Conservation (phyloP, 1,140 invertebrate genomes). For the Aphelinus atriplicis region DNA sequence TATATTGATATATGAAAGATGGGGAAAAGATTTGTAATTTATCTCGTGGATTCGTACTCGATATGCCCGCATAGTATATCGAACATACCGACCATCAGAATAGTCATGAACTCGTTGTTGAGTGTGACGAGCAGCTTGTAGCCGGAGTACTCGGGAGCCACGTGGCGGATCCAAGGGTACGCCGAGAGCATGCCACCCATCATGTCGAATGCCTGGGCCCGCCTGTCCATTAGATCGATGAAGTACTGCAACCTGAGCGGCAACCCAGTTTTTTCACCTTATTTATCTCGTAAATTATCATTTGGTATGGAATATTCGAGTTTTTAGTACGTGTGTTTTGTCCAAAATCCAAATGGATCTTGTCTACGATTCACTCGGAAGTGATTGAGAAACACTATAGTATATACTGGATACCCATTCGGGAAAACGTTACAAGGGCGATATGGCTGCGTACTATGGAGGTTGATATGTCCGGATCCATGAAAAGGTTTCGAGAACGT, state of each 20-base stretch:
- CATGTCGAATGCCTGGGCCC: slow-evolving; percentile 75
- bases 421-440: too few species aligned
- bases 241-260: slow-evolving; percentile 66
- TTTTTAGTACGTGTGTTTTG: not conserved
- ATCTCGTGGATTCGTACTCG: too few species aligned
- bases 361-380: not conserved
- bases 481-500: too few species aligned
- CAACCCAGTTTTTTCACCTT: too few species aligned
- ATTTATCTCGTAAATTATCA: not conserved
- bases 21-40: too few species aligned
- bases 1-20: too few species aligned
- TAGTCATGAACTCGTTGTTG: slow-evolving; percentile 70
- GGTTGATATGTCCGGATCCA: too few species aligned
- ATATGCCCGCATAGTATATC: too few species aligned
- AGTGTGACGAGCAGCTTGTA: slow-evolving; percentile 74
- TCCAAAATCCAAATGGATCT: slow-evolving; percentile 1
- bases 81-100: slow-evolving; percentile 65
- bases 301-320: not conserved
- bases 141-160: slow-evolving; percentile 74
- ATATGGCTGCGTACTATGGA: too few species aligned
- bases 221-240: slow-evolving; percentile 71
- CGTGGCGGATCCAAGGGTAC: slow-evolving; percentile 76
- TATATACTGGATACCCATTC: too few species aligned
- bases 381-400: not conserved
- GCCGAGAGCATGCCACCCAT: slow-evolving; percentile 74